A percentile compares a stretch with the other conserved stretches of the same genome.
Conservation (phyloP, 2,888 invertebrate species). For the Thymelicus sylvestris region DNA sequence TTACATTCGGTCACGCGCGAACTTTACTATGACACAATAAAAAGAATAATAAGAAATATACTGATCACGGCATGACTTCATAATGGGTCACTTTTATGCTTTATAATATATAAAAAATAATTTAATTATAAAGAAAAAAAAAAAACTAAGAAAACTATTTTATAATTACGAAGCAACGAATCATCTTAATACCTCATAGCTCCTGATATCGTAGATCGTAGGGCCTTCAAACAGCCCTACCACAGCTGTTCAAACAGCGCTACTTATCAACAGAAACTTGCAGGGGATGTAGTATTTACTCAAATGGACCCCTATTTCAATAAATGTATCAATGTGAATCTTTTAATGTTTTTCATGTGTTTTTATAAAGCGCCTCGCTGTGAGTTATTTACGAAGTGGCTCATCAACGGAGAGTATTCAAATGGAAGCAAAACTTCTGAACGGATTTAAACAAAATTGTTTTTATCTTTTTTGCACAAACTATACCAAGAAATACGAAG, state of each 20-base stretch:
- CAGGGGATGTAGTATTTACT: slow-evolving; percentile 15
- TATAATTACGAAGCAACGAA: background rate
- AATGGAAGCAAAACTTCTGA: too few relatives aligned
- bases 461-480: too few relatives aligned
- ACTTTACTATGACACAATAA: background rate
- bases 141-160: too few relatives aligned
- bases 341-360: slow-evolving; percentile 10
- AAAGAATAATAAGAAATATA: background rate
- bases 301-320: slow-evolving; percentile 28
- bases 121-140: too few relatives aligned
- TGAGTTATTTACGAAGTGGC: background rate
- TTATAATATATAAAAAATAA: too few relatives aligned
- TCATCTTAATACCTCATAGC: background rate
- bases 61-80: background rate
- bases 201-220: background rate
- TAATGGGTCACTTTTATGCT: too few relatives aligned
- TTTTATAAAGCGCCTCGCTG: background rate
- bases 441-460: too few relatives aligned
- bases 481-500: too few relatives aligned
- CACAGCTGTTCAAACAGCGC: slow-evolving; percentile 27
- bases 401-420: background rate
- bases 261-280: slow-evolving; percentile 11
- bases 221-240: background rate
- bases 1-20: slow-evolving; percentile 6
- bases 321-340: slow-evolving; percentile 1